Percentiles rank a stretch among this genome's conserved stretches.
phyloP scores from a whole-genome alignment of 2,888 invertebrate genomes.

The Strigamia crassipes region DNA sequence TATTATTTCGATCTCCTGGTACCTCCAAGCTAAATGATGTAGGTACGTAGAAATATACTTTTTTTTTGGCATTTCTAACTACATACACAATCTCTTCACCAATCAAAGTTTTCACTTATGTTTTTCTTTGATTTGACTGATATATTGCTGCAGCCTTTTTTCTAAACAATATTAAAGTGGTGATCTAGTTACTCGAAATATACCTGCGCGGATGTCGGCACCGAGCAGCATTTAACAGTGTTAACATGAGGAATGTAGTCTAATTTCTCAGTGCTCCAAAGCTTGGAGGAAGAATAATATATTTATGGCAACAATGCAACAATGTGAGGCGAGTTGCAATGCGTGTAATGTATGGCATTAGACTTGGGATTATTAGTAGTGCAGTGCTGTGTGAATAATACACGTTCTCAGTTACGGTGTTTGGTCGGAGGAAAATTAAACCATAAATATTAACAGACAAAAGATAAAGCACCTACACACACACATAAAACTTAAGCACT shows the following conservation, averaged over 20 bases:
- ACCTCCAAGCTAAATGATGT: neutral
- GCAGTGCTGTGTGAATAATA: constrained; percentile 28
- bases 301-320: neutral
- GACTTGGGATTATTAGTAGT: constrained; percentile 2
- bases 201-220: neutral
- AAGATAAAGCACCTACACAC: neutral
- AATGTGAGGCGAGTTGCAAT: neutral
- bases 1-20: neutral
- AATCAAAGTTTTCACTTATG: neutral
- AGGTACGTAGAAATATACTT: neutral
- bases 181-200: neutral
- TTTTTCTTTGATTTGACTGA: neutral
- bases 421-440: constrained; percentile 37
- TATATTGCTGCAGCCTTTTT: neutral
- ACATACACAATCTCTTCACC: neutral
- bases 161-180: too few relatives aligned
- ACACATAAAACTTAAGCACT: constrained; percentile 10
- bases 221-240: neutral
- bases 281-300: neutral
- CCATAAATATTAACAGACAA: constrained; percentile 42
- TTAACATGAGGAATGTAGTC: constrained; percentile 1
- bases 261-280: neutral
- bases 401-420: constrained; percentile 35
- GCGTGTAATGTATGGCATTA: constrained; percentile 10
- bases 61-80: neutral